Evolutionary conservation across 2,113 vertebrate species (phyloP).

Genomic region (Entelurus aequoreus): DNA sequence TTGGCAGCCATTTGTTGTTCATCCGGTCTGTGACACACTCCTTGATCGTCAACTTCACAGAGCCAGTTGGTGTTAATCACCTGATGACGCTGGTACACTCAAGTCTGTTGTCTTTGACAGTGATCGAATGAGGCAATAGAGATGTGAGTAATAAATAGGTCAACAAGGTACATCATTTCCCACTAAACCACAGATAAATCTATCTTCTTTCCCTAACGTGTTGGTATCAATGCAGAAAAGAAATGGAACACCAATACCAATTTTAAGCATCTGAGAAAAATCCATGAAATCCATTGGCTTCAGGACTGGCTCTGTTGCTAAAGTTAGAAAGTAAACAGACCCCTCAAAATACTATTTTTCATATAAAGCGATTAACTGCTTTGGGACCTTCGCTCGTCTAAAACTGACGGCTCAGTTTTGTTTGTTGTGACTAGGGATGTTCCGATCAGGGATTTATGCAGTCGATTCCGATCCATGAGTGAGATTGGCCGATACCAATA

Average conservation of each 20-base stretch:
- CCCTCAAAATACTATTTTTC: too few relatives aligned
- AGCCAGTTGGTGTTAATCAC: conserved; percentile 53
- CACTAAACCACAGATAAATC: conserved; percentile 57
- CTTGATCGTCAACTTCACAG: conserved; percentile 65
- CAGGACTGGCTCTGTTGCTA: background rate
- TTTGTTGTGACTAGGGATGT: too few relatives aligned
- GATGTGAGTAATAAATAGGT: conserved; percentile 68
- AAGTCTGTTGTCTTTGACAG: conserved; percentile 55
- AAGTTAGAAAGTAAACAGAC: too few relatives aligned
- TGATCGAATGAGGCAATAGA: conserved; percentile 58
- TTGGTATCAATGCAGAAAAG: conserved; percentile 42
- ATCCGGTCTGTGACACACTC: conserved; percentile 60
- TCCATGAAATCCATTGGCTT: background rate
- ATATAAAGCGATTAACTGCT: too few relatives aligned
- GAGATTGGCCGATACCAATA: too few relatives aligned
- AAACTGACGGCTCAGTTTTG: too few relatives aligned
- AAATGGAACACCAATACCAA: conserved; percentile 8
- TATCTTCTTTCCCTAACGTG: conserved; percentile 15
- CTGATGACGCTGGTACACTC: conserved; percentile 54
- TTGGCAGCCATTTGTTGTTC: conserved; percentile 60
- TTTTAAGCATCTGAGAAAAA: background rate
- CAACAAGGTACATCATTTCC: conserved; percentile 63
- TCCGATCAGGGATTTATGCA: too few relatives aligned
- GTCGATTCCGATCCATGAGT: too few relatives aligned
- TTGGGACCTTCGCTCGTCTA: too few relatives aligned